Evolutionary conservation across 2,113 vertebrate genomes (phyloP).

Genomic region (Tylochromis polylepis): DNA sequence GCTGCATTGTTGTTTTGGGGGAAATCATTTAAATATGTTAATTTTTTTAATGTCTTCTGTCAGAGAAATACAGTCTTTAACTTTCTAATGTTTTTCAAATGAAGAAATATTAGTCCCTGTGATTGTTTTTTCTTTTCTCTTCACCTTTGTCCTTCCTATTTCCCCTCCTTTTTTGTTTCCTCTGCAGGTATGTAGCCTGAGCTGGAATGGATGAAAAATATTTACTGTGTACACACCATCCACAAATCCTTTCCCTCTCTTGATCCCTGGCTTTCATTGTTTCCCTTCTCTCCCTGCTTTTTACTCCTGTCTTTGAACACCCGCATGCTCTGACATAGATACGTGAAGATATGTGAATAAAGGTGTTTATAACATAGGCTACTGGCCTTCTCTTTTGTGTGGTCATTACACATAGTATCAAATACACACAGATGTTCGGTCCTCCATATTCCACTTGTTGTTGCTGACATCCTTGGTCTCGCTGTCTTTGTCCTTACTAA

Average conservation of each 20-base stretch:
- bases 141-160: not conserved
- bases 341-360: conserved; percentile 35
- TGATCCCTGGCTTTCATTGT: not conserved
- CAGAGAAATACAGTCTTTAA: not conserved
- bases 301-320: not conserved
- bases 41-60: not conserved
- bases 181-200: not conserved
- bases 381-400: conserved; percentile 27
- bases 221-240: conserved; percentile 3
- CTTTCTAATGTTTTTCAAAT: not conserved
- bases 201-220: not conserved
- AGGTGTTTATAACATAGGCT: not conserved
- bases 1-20: not conserved
- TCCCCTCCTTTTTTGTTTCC: not conserved
- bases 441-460: conserved; percentile 14
- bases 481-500: conserved; percentile 36
- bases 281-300: not conserved
- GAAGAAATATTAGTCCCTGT: not conserved
- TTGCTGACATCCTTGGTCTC: conserved; percentile 17
- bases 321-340: conserved; percentile 4
- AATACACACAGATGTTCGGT: conserved; percentile 1
- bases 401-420: not conserved
- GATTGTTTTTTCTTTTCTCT: not conserved
- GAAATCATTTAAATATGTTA: not conserved
- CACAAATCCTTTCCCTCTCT: not conserved